Evolutionary conservation across 2,113 vertebrate genomes (phyloP).

Genomic region (Chamaea fasciata): DNA sequence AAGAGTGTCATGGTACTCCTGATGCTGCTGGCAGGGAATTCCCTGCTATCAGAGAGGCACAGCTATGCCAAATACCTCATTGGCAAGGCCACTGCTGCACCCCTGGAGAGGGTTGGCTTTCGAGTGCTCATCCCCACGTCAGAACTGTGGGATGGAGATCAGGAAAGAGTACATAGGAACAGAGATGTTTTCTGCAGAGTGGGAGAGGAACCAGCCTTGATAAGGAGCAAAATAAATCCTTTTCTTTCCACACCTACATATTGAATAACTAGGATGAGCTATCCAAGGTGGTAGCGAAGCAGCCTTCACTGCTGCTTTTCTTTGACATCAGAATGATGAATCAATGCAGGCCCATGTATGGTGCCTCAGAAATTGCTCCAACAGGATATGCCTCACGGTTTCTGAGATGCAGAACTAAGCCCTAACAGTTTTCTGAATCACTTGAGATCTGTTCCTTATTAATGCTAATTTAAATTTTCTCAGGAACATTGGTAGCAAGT

Average conservation of each 20-base stretch:
- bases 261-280: not conserved
- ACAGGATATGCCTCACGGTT: not conserved
- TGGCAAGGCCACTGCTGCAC: rapidly evolving
- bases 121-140: not conserved
- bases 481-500: not conserved
- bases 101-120: not conserved
- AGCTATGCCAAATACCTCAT: not conserved
- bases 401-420: conserved; percentile 13
- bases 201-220: not conserved
- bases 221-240: not conserved
- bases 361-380: not conserved
- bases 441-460: conserved; percentile 1
- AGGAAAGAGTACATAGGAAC: not conserved
- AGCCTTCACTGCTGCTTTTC: not conserved
- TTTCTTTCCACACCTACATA: not conserved
- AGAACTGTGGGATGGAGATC: not conserved
- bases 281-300: not conserved
- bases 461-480: conserved; percentile 10
- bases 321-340: not conserved
- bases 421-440: not conserved
- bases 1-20: rapidly evolving
- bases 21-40: not conserved
- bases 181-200: not conserved
- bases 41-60: not conserved
- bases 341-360: not conserved